Evolutionary conservation across 2,113 vertebrate species (phyloP), one percentile per base, ranked within the genome.

Genomic region (Mohoua ochrocephala): DNA sequence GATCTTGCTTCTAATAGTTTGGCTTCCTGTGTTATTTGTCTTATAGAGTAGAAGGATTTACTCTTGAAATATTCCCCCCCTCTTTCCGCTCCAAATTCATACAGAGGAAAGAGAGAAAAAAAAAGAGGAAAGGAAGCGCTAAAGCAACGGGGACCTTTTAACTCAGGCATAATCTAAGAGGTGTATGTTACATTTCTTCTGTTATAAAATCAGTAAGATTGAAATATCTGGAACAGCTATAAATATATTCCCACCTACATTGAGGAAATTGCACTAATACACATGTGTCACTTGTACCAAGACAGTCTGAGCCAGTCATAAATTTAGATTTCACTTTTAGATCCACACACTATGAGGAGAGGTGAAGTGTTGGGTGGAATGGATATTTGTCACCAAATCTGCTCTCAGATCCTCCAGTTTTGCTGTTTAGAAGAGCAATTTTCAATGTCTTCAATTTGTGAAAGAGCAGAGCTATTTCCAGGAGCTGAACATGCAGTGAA

Each of bases 241-340:
- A 82, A 92, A 91, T 94, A 52, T 47, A 9, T 59, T 83, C 12
- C 87, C 76, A 77, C 85, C 95, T 70, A 95, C 92, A 44, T 0
- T 77, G 59, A 93, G 82, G 83, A 95, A 88, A 84, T 90, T 24
- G 39, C 54, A 54, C 9, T 42, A 53, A 42, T 22, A 63, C 21
- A 41, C 56, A 53, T 53, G 18, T 49, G 50, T 57, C 50, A 65
- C 47, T 84, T 83, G 22, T 42, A 86, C 24, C 8, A 71, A 53
- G 27, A 28, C 11, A 89, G 22, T 64, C 23, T 61, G 50, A 71
- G 57, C 31, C 24, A n/a, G 7, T 65, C 13, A 71, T 71, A 93
- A 93, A 84, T 86, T 84, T 81, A 94, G 60, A 93, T 70, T 84
- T 84, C 53, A 70, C 49, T 84, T 91, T 81, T 84, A 89, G 59